Conservation (phyloP, 2,113 vertebrate species). For the Ctenomys sociabilis region DNA sequence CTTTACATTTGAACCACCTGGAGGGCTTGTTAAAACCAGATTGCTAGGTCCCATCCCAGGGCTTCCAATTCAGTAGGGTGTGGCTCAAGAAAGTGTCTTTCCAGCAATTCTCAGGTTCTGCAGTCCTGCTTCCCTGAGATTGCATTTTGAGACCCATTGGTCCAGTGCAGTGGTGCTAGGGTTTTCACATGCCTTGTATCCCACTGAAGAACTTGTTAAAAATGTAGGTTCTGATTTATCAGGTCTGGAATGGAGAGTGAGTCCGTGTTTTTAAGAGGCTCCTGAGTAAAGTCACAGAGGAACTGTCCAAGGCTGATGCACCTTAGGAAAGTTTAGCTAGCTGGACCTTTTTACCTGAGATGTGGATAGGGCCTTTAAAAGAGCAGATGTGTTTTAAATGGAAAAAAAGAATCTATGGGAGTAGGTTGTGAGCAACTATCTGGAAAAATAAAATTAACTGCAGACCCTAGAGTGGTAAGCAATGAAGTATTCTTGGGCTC, state of each 20-base stretch:
- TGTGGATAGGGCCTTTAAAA: neutral
- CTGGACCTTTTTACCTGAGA: neutral
- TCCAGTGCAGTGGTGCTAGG: neutral
- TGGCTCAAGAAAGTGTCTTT: neutral
- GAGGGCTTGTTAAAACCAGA: neutral
- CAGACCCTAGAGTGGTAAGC: neutral
- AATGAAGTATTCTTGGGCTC: neutral
- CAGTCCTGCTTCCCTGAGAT: neutral
- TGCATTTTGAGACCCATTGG: neutral
- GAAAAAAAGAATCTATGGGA: neutral
- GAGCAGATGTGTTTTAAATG: neutral
- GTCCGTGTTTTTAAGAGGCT: neutral
- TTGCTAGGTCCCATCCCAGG: neutral
- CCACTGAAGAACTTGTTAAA: neutral
- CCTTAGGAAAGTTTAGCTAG: neutral
- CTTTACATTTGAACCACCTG: neutral
- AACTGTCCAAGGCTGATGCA: neutral
- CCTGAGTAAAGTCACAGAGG: neutral
- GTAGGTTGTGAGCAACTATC: neutral
- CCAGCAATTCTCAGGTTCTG: neutral
- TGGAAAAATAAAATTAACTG: conserved; percentile 39
- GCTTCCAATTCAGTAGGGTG: neutral
- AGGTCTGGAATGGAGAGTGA: neutral
- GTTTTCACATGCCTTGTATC: neutral
- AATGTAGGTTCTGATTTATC: neutral